phyloP scores from a whole-genome alignment of 2,797 vertebrate species.

The Rhinoraja longicauda region DNA sequence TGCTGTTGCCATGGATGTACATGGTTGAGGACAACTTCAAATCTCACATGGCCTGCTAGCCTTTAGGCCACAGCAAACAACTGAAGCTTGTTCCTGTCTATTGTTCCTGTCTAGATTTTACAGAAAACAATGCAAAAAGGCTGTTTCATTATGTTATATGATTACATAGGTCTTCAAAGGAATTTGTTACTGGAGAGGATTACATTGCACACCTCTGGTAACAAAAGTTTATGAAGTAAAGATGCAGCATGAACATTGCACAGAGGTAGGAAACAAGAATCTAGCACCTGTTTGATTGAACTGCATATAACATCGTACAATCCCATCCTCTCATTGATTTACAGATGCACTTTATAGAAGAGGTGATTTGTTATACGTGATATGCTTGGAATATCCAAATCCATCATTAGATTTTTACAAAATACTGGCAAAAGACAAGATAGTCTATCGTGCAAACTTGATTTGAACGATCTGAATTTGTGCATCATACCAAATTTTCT shows the following conservation, averaged over 20 bases:
- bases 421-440: background rate
- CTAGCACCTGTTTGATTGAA: background rate
- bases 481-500: background rate
- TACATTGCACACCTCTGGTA: background rate
- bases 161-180: background rate
- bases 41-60: too few species aligned
- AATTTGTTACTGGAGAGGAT: background rate
- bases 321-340: background rate
- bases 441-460: background rate
- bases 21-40: too few species aligned
- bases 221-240: background rate
- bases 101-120: background rate
- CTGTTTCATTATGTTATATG: background rate
- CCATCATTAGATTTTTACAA: background rate
- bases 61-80: too few species aligned
- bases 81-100: background rate
- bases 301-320: background rate
- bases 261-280: background rate
- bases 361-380: background rate
- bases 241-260: background rate
- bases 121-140: background rate
- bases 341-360: background rate
- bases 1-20: too few species aligned
- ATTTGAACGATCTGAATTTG: background rate
- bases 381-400: background rate